Conservation (phyloP, 2,113 vertebrate species). For the Myrmecobius fasciatus region DNA sequence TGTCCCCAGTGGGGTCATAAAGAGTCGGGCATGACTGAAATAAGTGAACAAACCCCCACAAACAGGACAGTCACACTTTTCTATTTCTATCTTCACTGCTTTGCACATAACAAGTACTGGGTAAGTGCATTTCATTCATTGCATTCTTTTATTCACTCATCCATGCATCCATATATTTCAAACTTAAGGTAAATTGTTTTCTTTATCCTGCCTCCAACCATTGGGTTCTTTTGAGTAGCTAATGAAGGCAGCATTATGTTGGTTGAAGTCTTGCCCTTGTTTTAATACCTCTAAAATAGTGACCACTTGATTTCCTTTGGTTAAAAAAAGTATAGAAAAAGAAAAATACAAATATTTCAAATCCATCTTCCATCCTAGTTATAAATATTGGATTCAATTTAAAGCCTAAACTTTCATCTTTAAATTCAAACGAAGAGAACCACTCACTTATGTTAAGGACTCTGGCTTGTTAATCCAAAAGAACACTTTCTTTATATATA, state of each 20-base stretch:
- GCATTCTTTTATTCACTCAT: background rate
- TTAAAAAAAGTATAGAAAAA: conserved; percentile 31
- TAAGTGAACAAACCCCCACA: background rate
- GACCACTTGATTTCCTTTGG: background rate
- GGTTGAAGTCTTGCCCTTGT: conserved; percentile 20
- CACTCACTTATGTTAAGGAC: background rate
- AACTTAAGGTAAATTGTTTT: conserved; percentile 20
- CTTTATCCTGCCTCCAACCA: conserved; percentile 24
- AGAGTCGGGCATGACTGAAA: background rate
- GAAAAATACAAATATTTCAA: conserved; percentile 18
- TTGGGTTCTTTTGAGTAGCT: background rate
- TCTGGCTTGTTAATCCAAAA: background rate
- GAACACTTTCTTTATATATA: background rate
- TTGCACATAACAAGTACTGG: background rate
- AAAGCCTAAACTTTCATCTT: conserved; percentile 13
- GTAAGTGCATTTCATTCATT: background rate
- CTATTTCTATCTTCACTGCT: background rate
- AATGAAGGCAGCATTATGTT: background rate
- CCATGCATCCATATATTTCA: background rate
- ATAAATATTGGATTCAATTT: conserved; percentile 30
- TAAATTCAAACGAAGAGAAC: background rate
- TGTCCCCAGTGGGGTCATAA: background rate
- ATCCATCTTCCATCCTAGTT: conserved; percentile 24
- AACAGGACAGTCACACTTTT: background rate
- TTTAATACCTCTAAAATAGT: conserved; percentile 36